Evolutionary conservation across 2,113 vertebrate genomes (phyloP).

Genomic region (Mobula birostris): DNA sequence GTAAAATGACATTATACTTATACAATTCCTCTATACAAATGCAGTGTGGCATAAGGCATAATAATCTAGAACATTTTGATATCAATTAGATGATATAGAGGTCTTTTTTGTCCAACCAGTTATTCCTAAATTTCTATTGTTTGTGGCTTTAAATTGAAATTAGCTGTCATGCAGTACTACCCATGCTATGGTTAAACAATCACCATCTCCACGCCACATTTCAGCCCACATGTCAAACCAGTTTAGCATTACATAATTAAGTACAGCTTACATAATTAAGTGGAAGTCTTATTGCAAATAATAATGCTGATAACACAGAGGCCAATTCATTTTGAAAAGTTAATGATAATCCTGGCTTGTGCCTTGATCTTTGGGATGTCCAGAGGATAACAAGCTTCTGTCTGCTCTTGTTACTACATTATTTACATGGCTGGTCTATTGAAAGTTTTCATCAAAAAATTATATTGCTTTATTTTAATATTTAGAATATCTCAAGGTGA

Average conservation of each 20-base stretch:
- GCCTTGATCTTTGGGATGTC: too few relatives aligned
- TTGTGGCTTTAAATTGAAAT: background rate
- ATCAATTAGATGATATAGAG: background rate
- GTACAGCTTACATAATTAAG: background rate
- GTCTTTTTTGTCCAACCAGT: background rate
- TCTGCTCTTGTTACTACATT: too few relatives aligned
- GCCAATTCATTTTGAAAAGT: background rate
- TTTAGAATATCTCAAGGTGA: too few relatives aligned
- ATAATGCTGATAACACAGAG: background rate
- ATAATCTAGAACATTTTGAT: background rate
- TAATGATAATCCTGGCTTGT: too few relatives aligned
- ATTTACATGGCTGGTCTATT: too few relatives aligned
- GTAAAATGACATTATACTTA: background rate
- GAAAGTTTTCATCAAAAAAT: too few relatives aligned
- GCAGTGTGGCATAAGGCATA: background rate
- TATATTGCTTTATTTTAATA: too few relatives aligned
- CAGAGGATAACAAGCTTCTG: too few relatives aligned
- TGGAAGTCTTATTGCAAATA: background rate
- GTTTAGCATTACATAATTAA: background rate
- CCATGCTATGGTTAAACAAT: background rate
- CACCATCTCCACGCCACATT: background rate
- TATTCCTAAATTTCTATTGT: background rate
- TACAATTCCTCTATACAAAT: background rate
- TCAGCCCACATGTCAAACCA: background rate
- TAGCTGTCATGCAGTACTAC: background rate